phyloP scores from a whole-genome alignment of 2,797 vertebrate genomes.

The Lepilemur septentrionalis region DNA sequence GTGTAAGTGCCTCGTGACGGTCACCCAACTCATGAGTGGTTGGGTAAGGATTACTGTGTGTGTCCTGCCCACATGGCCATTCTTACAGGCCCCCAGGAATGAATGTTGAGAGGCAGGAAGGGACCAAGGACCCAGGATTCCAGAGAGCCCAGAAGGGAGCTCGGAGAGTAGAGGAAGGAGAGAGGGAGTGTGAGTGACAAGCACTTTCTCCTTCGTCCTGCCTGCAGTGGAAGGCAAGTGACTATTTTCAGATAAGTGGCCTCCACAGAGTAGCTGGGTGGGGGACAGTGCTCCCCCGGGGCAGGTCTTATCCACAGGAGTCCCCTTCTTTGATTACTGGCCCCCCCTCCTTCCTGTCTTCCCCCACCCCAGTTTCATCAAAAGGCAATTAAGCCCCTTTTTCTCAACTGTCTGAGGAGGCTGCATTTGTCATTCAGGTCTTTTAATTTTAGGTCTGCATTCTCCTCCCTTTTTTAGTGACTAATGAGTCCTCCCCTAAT shows the following conservation, averaged over 20 bases:
- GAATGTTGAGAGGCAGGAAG: background rate
- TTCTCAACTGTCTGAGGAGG: background rate
- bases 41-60: background rate
- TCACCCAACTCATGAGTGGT: background rate
- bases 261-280: background rate
- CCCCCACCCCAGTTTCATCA: background rate
- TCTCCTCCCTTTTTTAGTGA: conserved; percentile 68
- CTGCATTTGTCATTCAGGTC: conserved; percentile 66
- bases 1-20: background rate
- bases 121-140: background rate
- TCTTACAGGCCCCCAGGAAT: background rate
- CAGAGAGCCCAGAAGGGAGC: background rate
- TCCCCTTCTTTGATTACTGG: background rate
- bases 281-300: too few relatives aligned
- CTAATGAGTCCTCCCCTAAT: conserved; percentile 77
- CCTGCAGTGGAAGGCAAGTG: background rate
- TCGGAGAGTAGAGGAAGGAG: background rate
- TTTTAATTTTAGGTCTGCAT: conserved; percentile 66
- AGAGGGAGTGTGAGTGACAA: background rate
- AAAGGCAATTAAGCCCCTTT: conserved; percentile 68
- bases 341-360: background rate
- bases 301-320: background rate
- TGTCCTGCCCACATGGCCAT: background rate
- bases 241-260: background rate
- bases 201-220: background rate